These are phyloP conservation scores for Hydra vulgaris DNA, from an alignment of 30 jellyfish, hydroid and myxozoan species.

Conservation along the genomic window DNA sequence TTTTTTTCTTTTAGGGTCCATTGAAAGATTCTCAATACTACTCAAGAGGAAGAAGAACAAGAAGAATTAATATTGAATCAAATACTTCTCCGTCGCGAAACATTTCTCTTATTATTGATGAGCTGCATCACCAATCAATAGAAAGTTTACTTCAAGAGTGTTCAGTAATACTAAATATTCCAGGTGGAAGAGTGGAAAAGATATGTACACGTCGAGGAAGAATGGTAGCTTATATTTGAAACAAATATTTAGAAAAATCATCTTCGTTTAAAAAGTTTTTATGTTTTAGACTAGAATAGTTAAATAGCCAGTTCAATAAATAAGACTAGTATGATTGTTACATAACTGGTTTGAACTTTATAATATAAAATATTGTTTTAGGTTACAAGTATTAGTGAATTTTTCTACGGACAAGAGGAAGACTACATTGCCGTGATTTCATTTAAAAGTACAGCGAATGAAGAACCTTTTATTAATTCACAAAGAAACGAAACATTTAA, in stretches of 20 bases:
- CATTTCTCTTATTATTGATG: slow-evolving; percentile 27
- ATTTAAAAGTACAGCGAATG: background rate
- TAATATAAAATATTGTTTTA: too few species aligned
- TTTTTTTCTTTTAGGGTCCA: too few species aligned
- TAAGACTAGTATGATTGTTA: too few species aligned
- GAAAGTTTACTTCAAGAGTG: slow-evolving; percentile 42
- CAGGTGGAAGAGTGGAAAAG: slow-evolving; percentile 43
- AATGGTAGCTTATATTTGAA: slow-evolving; percentile 27
- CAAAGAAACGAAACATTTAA: background rate
- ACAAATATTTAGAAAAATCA: too few species aligned
- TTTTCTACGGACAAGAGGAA: background rate
- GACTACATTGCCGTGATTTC: background rate
- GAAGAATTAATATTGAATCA: slow-evolving; percentile 11
- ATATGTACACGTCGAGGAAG: slow-evolving; percentile 60
- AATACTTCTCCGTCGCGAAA: background rate
- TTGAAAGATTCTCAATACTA: background rate
- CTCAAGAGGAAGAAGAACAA: slow-evolving; percentile 1
- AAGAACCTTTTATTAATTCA: background rate
- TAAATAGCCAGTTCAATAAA: too few species aligned
- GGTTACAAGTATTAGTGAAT: background rate
- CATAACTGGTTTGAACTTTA: too few species aligned
- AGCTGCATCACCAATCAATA: slow-evolving; percentile 23
- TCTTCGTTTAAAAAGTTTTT: too few species aligned
- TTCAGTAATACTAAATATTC: slow-evolving; percentile 35
- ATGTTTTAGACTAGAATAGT: too few species aligned